Conservation (phyloP, 1,140 invertebrate genomes). For the Stratiolaelaps scimitus region DNA sequence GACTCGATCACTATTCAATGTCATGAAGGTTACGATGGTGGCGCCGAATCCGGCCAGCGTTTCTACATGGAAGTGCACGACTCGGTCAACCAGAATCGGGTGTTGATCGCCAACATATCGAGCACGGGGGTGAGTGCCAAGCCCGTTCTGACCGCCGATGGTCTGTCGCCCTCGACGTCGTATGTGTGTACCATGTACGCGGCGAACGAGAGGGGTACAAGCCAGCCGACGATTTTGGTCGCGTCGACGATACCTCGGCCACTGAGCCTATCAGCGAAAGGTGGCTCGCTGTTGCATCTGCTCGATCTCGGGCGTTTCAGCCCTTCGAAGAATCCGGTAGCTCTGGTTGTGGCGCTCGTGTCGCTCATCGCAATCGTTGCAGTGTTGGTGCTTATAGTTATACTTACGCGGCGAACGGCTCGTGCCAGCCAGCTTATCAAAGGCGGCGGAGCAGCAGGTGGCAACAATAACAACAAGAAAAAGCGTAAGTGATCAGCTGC, state of each 20-base stretch:
- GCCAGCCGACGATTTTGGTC: conserved; percentile 10
- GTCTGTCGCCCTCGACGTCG: conserved; percentile 23
- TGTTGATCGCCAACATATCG: conserved; percentile 4
- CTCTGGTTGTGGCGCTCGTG: background rate
- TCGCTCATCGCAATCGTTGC: background rate
- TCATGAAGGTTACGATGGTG: conserved; percentile 36
- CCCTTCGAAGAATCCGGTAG: background rate
- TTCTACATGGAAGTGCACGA: conserved; percentile 36
- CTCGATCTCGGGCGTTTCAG: conserved; percentile 10
- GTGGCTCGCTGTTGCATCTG: conserved; percentile 1
- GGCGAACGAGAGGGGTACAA: conserved; percentile 27
- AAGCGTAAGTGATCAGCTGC: too few relatives aligned
- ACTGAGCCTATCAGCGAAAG: conserved; percentile 14
- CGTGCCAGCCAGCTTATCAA: background rate
- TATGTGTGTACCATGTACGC: conserved; percentile 26
- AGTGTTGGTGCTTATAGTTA: background rate
- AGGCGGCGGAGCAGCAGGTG: background rate
- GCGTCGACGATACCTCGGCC: conserved; percentile 22
- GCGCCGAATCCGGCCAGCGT: conserved; percentile 31
- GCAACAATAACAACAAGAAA: too few relatives aligned
- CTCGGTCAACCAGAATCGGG: conserved; percentile 27
- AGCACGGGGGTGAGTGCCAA: background rate
- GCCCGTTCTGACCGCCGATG: background rate
- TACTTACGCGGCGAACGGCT: background rate
- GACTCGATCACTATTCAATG: conserved; percentile 35